Base-by-base conservation (phyloP, 2,113 vertebrate species). In the Leiothrix lutea region DNA sequence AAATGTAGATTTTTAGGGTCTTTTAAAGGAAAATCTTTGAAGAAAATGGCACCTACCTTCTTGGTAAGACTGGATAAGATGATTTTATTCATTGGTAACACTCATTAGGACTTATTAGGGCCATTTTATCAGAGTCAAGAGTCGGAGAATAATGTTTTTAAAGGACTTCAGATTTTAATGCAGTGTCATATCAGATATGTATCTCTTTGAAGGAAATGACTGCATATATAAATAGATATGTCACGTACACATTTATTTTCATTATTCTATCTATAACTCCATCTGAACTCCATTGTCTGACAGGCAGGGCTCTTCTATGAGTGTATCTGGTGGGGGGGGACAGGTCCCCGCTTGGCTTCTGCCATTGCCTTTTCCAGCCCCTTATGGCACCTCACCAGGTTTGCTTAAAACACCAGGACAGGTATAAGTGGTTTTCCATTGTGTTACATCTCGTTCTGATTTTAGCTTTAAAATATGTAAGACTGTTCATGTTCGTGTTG, bases 271-370 rank as follows among this genome's bases (percentile, higher is more conserved):
- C 82, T 77, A 24, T 74, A 87, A 51, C 61, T 82, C 3, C 58
- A 66, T 65, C 62, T 82, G 36, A 79, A 51, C n/a, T 66, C 22
- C 83, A 38, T 50, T 86, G 67, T 75, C 44, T 69, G 66, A 95
- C 61, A 95, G 79, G 48, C 74, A 82, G 50, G 73, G 79, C 67
- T 79, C 53, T 90, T 90, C 90, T 51, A 73, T 92, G 95, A 79
- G 35, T 85, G 5, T 81, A n/a, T 36, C 18, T 47, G n/a, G 28
- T 33, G 35, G 8, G 11, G 8, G 11, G 25, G 24, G 7, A 3
- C 18, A 92, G 62, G 14, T 71, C 84, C 54, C 38, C 67, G 57
- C 66, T 62, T 93, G 62, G 65, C 38, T 74, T 90, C 35, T 84
- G 80, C 82, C 26, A 36, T 51, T 94, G 83, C 71, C 17, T 91